Evolutionary conservation across 2,797 vertebrate species (phyloP), one percentile per base, ranked within the genome.

Genomic region (Pangasius sanitwongsei): DNA sequence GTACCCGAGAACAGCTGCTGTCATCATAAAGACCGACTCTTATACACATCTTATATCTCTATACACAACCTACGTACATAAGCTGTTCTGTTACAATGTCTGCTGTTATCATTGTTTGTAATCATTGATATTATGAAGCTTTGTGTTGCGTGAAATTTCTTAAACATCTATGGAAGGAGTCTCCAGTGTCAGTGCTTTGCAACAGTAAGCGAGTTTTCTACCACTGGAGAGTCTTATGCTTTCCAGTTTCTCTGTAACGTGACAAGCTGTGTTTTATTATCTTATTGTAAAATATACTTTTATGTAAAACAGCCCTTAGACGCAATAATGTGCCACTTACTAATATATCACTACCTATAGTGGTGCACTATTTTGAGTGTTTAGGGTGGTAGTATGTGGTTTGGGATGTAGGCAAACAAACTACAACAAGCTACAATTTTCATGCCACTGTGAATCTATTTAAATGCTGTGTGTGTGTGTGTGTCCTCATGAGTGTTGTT

Each of bases 351-450:
- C 23, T 18, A 65, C 25, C 59, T 83, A 61, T 28, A 65, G 6
- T 20, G 44, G 28, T 6, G 61, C 41, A 67, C 44, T 84, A 8
- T 65, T 84, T 67, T 6, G 61, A 48, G 63, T 50, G 82, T 59
- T 65, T 50, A 83, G 57, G 12, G 9, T 63, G 37, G 37, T 15
- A 9, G 41, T 65, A 15, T 65, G 61, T 53, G 83, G 83, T 69
- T 69, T 50, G 18, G 83, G 63, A 69, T 53, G 83, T 69, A 53
- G 63, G n/a, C 63, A 69, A 85, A 85, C 48, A 69, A 85, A 69
- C 37, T 53, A 55, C 31, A 88, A 13, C 44, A 83, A 41, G 77
- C 37, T 80, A 25, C 34, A 37, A 50, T 90, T 88, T 81, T 55
- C 83, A 34, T 85, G 83, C 48, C 41, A 84, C 61, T 50, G 63